phyloP scores from a whole-genome alignment of 2,113 vertebrate genomes.

The Catharus minimus region DNA sequence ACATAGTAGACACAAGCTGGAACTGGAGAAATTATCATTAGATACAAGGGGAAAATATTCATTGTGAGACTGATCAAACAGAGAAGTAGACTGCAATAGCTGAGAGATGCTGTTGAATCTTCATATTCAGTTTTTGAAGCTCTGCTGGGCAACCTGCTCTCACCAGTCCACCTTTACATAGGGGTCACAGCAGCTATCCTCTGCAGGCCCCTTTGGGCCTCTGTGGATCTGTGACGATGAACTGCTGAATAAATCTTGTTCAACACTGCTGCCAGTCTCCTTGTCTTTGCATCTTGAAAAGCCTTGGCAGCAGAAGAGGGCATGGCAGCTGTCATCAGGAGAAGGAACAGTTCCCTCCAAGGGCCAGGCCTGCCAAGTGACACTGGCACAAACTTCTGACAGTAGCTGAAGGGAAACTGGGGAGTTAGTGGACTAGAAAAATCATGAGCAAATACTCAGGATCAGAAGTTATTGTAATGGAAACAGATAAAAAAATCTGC shows the following conservation, averaged over 20 bases:
- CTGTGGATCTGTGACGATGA: neutral
- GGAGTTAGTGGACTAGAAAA: neutral
- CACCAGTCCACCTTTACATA: neutral
- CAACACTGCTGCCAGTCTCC: neutral
- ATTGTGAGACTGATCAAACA: neutral
- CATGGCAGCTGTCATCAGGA: neutral
- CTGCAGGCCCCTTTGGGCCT: neutral
- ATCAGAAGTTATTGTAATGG: neutral
- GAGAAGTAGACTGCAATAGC: neutral
- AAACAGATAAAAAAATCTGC: neutral
- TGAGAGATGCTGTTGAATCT: accelerated
- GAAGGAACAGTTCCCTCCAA: neutral
- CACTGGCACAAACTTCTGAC: neutral
- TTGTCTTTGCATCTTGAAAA: neutral
- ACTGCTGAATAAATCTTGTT: neutral
- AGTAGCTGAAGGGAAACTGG: neutral
- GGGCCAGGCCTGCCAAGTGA: slow-evolving; percentile 8
- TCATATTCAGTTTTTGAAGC: neutral
- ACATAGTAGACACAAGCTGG: neutral
- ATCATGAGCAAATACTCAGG: neutral
- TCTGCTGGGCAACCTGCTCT: neutral
- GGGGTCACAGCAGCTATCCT: neutral
- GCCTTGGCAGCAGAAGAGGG: neutral
- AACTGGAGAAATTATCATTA: neutral
- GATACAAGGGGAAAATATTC: neutral